These are phyloP conservation scores for Corythaeola cristata DNA, from an alignment of 2,113 vertebrate species.

Conservation along the genomic window DNA sequence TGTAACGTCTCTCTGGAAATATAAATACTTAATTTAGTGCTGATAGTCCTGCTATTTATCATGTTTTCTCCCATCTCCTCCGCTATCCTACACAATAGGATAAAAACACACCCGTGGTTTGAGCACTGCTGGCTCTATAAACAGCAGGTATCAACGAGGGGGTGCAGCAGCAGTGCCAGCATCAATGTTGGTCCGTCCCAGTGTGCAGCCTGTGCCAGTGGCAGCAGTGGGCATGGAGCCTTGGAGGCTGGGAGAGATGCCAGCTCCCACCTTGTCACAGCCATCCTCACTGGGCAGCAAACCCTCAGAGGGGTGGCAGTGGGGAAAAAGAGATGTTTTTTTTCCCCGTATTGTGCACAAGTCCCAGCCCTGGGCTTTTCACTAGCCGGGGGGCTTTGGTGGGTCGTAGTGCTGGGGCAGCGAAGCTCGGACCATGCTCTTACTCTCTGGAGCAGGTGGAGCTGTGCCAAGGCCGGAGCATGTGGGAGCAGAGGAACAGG, in stretches of 20 bases:
- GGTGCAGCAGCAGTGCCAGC: not conserved
- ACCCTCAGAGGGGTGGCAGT: not conserved
- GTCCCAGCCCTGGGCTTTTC: not conserved
- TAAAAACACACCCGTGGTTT: not conserved
- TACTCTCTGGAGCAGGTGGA: not conserved
- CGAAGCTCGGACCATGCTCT: not conserved
- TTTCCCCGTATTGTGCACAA: not conserved
- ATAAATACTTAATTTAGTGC: too few relatives aligned
- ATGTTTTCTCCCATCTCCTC: too few relatives aligned
- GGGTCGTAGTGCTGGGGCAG: accelerated
- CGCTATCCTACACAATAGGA: too few relatives aligned
- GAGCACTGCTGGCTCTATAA: not conserved
- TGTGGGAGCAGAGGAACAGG: not conserved
- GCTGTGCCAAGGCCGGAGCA: not conserved
- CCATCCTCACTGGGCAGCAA: not conserved
- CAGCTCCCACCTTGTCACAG: not conserved
- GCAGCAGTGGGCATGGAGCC: not conserved
- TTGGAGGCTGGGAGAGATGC: not conserved
- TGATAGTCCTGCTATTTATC: too few relatives aligned
- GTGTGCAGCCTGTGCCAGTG: not conserved
- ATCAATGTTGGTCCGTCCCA: not conserved
- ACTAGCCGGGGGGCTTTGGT: not conserved
- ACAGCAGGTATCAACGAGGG: not conserved
- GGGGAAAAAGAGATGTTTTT: not conserved
- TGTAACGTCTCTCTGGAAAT: not conserved